These are phyloP conservation scores for zebrafish (Danio rerio) DNA, from an alignment of 2,113 vertebrate genomes.

Conservation along the genomic window DNA sequence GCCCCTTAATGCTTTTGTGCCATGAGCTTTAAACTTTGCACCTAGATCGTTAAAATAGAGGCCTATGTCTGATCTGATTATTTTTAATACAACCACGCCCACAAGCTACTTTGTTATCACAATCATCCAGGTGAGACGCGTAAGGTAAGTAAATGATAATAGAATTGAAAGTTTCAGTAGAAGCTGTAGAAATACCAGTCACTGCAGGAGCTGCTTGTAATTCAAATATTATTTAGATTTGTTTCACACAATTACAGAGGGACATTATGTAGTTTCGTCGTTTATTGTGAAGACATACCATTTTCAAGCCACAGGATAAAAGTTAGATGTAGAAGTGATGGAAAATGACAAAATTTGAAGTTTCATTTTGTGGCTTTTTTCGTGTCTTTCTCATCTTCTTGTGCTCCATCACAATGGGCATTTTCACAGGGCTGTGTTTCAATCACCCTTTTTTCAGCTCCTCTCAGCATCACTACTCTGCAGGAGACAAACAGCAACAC, in stretches of 20 bases:
- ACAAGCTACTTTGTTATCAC: too few species aligned
- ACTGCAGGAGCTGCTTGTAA: not conserved
- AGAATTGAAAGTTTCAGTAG: not conserved
- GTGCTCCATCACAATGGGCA: not conserved
- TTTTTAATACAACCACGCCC: too few species aligned
- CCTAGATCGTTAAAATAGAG: too few species aligned
- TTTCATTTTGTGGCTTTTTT: not conserved
- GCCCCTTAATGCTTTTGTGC: too few species aligned
- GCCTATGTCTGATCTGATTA: too few species aligned
- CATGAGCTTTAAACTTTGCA: too few species aligned
- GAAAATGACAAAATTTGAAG: not conserved
- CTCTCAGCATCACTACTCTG: constrained; percentile 9
- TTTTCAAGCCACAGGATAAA: not conserved
- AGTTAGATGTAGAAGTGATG: not conserved
- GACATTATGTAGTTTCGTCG: not conserved
- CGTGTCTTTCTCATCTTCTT: not conserved
- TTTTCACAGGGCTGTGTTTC: not conserved
- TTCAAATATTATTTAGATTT: constrained; percentile 18
- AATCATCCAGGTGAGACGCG: too few species aligned
- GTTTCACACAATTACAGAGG: constrained; percentile 1
- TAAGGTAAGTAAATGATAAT: not conserved
- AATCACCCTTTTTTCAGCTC: constrained; percentile 9
- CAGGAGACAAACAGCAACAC: constrained; percentile 29
- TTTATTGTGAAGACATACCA: not conserved
- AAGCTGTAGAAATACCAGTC: constrained; percentile 1